A percentile compares a stretch with the other conserved stretches of the same genome.
These are phyloP conservation scores for Coluber constrictor DNA, from an alignment of 2,797 vertebrate genomes.

Conservation along the genomic window DNA sequence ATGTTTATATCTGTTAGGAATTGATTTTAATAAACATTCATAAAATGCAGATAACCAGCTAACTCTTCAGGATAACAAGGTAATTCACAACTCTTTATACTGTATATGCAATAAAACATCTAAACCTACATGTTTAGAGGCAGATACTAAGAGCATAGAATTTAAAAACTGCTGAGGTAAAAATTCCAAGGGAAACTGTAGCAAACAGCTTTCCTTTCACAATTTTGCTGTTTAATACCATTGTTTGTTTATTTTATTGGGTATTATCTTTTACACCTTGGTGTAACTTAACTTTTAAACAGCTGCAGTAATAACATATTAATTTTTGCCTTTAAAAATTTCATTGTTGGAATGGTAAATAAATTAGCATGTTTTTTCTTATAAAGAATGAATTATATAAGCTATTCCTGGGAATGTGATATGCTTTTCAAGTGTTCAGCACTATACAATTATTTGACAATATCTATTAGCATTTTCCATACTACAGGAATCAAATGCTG, in stretches of 20 bases:
- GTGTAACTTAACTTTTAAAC: neutral
- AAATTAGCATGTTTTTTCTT: neutral
- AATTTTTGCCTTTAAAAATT: conserved; percentile 1
- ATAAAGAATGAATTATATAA: neutral
- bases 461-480: neutral
- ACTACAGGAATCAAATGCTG: neutral
- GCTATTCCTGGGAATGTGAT: neutral
- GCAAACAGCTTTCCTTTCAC: conserved; percentile 5
- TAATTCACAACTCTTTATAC: conserved; percentile 14
- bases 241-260: conserved; percentile 20
- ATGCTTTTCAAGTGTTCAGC: neutral
- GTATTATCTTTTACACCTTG: conserved; percentile 2
- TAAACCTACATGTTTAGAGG: neutral
- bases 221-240: neutral
- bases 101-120: neutral
- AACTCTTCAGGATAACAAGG: conserved; percentile 12
- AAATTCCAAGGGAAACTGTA: neutral
- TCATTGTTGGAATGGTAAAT: neutral
- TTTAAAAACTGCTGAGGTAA: conserved; percentile 15
- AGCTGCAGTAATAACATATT: neutral
- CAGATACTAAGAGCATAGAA: neutral
- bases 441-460: neutral
- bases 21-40: conserved; percentile 32
- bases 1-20: neutral
- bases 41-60: conserved; percentile 4